Percentiles rank a stretch among this genome's conserved stretches.
Evolutionary conservation across 2,113 vertebrate genomes (phyloP).

Genomic region (Lanius ludovicianus): DNA sequence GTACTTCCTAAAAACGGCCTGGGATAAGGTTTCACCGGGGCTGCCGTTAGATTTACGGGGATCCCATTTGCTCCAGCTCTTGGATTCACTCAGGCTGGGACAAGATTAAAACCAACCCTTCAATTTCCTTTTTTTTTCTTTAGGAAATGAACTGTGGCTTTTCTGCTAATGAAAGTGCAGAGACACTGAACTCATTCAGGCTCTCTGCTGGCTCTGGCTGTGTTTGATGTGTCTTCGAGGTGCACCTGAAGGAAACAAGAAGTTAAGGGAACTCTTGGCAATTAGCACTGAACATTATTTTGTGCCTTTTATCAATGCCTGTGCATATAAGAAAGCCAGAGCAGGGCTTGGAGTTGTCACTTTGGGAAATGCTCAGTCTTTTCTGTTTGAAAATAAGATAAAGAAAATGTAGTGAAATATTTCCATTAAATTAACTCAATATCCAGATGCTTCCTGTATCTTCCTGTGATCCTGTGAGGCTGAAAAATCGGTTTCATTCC

Average conservation of each 20-base stretch:
- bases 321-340: background rate
- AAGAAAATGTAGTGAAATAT: background rate
- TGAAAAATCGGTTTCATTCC: background rate
- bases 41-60: slow-evolving; percentile 64
- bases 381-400: background rate
- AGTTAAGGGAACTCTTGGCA: background rate
- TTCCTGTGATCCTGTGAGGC: background rate
- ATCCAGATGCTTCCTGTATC: background rate
- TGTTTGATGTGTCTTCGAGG: slow-evolving; percentile 30
- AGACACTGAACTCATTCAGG: background rate
- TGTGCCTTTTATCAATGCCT: background rate
- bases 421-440: background rate
- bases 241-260: slow-evolving; percentile 48
- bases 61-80: slow-evolving; percentile 51
- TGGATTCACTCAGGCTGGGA: slow-evolving; percentile 52
- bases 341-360: background rate
- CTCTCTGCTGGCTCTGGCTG: slow-evolving; percentile 3
- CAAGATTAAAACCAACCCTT: slow-evolving; percentile 69
- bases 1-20: slow-evolving; percentile 54
- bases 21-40: slow-evolving; percentile 57
- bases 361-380: background rate
- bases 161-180: slow-evolving; percentile 58
- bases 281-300: background rate
- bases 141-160: slow-evolving; percentile 65
- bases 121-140: slow-evolving; percentile 53